Evolutionary conservation across 2,797 vertebrate genomes (phyloP).

Genomic region (Sebastes trivittatus): DNA sequence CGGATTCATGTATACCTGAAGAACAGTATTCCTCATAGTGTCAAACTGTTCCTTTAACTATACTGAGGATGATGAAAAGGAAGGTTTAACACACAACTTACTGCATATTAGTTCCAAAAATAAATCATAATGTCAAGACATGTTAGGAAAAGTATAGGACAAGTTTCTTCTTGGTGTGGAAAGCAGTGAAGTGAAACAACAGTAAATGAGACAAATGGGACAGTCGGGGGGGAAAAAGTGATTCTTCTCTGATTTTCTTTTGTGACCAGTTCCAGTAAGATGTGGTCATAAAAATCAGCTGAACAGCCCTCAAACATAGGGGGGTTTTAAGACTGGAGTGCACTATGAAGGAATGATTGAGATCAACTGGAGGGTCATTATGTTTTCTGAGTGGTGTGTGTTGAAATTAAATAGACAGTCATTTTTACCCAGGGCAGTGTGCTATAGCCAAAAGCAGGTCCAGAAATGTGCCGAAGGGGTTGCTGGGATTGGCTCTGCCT

Average conservation of each 20-base stretch:
- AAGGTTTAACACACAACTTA: neutral
- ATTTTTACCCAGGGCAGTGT: conserved; percentile 30
- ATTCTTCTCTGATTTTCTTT: conserved; percentile 5
- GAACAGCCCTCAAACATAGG: conserved; percentile 9
- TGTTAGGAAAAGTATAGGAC: neutral
- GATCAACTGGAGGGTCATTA: conserved; percentile 41
- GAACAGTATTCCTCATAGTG: neutral
- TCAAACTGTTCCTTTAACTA: neutral
- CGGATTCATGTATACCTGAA: too few species aligned
- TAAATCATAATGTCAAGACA: neutral
- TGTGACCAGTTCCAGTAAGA: conserved; percentile 9
- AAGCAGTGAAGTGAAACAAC: neutral
- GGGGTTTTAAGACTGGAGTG: conserved; percentile 7
- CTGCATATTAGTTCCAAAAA: neutral
- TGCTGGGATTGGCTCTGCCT: neutral
- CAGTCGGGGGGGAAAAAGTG: neutral
- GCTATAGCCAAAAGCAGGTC: conserved; percentile 22
- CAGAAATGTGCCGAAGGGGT: conserved; percentile 4
- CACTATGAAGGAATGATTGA: conserved; percentile 18
- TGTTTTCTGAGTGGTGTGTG: conserved; percentile 31
- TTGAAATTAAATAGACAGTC: conserved; percentile 24
- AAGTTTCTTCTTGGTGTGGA: neutral
- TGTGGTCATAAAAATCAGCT: conserved; percentile 4
- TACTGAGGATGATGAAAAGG: neutral
- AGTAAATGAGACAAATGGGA: conserved; percentile 2